phyloP scores from a whole-genome alignment of 2,888 invertebrate species.

The Leptopilina drosophilae region DNA sequence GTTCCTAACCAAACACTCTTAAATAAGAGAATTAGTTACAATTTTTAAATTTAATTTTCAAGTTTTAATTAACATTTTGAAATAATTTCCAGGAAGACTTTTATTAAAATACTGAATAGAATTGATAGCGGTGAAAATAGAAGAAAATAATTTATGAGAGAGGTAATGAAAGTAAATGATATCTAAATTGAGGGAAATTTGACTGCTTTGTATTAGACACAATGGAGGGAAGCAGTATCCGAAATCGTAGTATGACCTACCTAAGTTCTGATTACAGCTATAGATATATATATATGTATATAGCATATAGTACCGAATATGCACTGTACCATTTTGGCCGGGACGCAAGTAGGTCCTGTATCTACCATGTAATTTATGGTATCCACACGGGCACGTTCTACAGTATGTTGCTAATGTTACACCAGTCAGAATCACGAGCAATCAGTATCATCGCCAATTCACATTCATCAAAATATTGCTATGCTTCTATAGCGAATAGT shows the following conservation, averaged over 20 bases:
- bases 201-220: conserved; percentile 14
- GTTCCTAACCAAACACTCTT: too few species aligned
- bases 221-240: conserved; percentile 20
- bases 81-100: too few species aligned
- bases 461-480: conserved; percentile 36
- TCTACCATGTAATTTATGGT: conserved; percentile 56
- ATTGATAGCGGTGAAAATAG: too few species aligned
- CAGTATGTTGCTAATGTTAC: conserved; percentile 53
- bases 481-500: not conserved
- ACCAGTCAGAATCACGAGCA: conserved; percentile 48
- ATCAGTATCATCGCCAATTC: conserved; percentile 45
- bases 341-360: conserved; percentile 53
- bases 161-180: not conserved
- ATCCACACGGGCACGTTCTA: conserved; percentile 51
- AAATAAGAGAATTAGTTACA: too few species aligned
- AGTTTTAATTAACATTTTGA: too few species aligned
- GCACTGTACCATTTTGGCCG: conserved; percentile 50
- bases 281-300: conserved; percentile 17
- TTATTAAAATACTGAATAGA: too few species aligned
- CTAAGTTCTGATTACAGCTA: conserved; percentile 53
- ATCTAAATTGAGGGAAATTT: not conserved
- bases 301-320: conserved; percentile 44
- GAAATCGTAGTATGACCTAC: conserved; percentile 50
- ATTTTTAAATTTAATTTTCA: too few species aligned
- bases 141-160: too few species aligned